Base-by-base conservation (phyloP, 2,888 invertebrate species). In the Scaptomyza tumidula region DNA sequence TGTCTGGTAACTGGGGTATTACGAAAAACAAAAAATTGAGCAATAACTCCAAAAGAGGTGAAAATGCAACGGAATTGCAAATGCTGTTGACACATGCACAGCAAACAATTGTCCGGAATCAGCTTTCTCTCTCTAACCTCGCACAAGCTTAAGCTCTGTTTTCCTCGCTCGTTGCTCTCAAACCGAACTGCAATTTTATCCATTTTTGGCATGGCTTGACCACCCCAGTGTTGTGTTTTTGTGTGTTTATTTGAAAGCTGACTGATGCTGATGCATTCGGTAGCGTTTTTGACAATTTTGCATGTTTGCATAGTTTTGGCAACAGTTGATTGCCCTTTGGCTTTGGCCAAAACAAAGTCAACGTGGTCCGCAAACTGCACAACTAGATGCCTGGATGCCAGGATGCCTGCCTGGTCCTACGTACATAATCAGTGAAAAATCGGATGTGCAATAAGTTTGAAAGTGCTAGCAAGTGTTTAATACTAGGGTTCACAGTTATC, bases 61-160 rank as follows among this genome's bases (percentile, higher is more conserved):
- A 86, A 84, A 86, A 80, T 78, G 82, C 66, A 82, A 85, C 83
- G 76, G 87, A 87, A 80, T 85, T 76, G 80, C 78, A 87, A 85
- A 82, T 87, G 78, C 73, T 85, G 87, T 87, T 85, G 87, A 85
- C 85, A 87, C 80, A 87, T 82, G 81, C 81, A 84, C 84, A 86
- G 72, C 85, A 81, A 84, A 84, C 85, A 84, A 84, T 86, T 86
- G 82, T 65, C 75, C 65, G 66, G 55, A 77, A 78, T 75, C 68
- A 69, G 66, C 65, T 63, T 7, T 44, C 66, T 1, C 33, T 63
- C 64, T 65, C 74, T 59, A 63, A 70, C 69, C 63, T 62, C 14
- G 39, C 24, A 33, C 35, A 16, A 16, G 16, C 13, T 29, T 7
- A 5, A 31, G 16, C 24, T 19, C 6, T 46, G n/a, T 48, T 31